Percentiles rank a stretch among this genome's conserved stretches.
Evolutionary conservation across 2,888 invertebrate species (phyloP).

Genomic region (Seladonia tumulorum): DNA sequence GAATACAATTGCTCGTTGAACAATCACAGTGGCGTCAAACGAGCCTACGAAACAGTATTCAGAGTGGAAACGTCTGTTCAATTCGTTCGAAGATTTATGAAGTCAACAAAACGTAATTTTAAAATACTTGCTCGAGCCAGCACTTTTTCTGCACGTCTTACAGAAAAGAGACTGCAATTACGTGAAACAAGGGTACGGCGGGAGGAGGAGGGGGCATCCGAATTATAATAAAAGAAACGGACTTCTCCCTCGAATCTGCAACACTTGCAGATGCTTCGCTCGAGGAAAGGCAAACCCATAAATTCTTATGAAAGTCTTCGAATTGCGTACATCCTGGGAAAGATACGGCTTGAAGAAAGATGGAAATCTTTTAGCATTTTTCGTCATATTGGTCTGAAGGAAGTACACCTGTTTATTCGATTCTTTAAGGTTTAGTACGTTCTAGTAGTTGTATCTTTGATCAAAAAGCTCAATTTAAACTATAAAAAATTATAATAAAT

Average conservation of each 20-base stretch:
- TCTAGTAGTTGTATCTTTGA: too few relatives aligned
- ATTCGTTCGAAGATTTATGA: too few relatives aligned
- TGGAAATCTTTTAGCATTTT: neutral
- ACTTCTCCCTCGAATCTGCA: neutral
- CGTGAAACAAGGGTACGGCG: neutral
- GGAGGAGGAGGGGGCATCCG: neutral
- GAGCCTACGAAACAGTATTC: too few relatives aligned
- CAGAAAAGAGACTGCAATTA: neutral
- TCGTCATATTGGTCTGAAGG: neutral
- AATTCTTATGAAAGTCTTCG: neutral
- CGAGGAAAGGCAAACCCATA: slow-evolving; percentile 3
- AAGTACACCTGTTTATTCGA: neutral
- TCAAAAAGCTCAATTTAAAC: too few relatives aligned
- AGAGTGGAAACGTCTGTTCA: too few relatives aligned
- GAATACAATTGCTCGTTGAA: too few relatives aligned
- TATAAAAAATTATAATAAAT: too few relatives aligned
- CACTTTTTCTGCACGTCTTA: neutral
- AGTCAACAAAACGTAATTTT: too few relatives aligned
- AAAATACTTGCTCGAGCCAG: neutral
- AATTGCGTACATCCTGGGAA: neutral
- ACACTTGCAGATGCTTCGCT: neutral
- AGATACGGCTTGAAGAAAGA: neutral
- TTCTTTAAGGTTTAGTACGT: neutral
- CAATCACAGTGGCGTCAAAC: too few relatives aligned
- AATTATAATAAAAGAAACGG: neutral